Base-by-base conservation (phyloP, 2,888 invertebrate genomes). In the Erebia palarica region DNA sequence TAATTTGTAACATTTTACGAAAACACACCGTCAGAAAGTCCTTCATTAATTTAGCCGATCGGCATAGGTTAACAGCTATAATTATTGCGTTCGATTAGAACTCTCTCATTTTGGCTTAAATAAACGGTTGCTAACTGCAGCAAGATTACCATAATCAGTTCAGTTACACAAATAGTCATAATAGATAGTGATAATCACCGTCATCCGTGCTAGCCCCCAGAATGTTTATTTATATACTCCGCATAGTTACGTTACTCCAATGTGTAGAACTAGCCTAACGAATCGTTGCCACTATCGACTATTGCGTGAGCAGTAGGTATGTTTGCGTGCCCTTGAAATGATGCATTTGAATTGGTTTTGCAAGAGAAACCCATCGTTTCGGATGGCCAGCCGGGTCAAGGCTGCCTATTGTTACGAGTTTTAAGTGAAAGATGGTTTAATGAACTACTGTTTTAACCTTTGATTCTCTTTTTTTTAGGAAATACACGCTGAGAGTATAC, bases 291-390 rank as follows among this genome's bases (percentile, higher is more conserved):
- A 55, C 16, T 10, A n/a, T 5, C 66, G 70, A 59, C 70, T 70
- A 68, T 79, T 67, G 69, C 68, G 57, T 84, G 87, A 83, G 87
- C 85, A 77, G 78, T 77, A 82, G 82, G 87, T 85, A n/a, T 78
- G 77, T 82, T 86, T 73, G 71, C 77, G 72, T 82, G 88, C 81
- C 90, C 87, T 90, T 91, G 88, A 89, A 85, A 81, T 75, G 70
- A 68, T 75, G 75, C 77, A 82, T 85, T 84, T 78, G 79, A 80
- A 79, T 83, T 71, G 68, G 73, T 87, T 84, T 84, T 80, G 84
- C 80, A 88, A 88, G 82, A 84, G 80, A 84, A 85, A 85, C 85
- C 77, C 76, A 71, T 75, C 73, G 77, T 75, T 75, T 75, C 75
- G 78, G 81, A 82, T 82, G 80, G 78, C 73, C 80, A 71, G 75